Evolutionary conservation across 2,888 invertebrate genomes (phyloP).

Genomic region (Horisme vitalbata): DNA sequence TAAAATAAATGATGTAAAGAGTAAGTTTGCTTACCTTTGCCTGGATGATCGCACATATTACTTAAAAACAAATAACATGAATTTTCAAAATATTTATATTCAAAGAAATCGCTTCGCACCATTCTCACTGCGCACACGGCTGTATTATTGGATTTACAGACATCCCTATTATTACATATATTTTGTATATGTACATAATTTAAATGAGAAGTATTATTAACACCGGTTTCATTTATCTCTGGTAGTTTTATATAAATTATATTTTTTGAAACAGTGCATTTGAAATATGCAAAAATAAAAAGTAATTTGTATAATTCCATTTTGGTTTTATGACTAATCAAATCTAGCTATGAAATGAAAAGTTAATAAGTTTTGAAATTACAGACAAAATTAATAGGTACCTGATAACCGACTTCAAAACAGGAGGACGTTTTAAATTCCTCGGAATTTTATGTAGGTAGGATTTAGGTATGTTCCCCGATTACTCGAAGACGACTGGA

Average conservation of each 20-base stretch:
- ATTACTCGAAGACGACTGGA: too few relatives aligned
- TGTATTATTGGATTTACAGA: slow-evolving; percentile 43
- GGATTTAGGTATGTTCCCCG: too few relatives aligned
- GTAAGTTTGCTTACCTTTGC: slow-evolving; percentile 43
- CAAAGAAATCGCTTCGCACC: slow-evolving; percentile 16
- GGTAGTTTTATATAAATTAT: slow-evolving; percentile 22
- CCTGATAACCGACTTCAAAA: too few relatives aligned
- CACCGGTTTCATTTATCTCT: slow-evolving; percentile 21
- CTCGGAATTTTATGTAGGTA: too few relatives aligned
- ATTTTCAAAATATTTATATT: slow-evolving; percentile 52
- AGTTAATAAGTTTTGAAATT: neutral
- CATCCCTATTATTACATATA: slow-evolving; percentile 40
- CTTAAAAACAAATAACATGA: slow-evolving; percentile 55
- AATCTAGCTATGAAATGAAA: neutral
- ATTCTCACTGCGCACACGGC: slow-evolving; percentile 47
- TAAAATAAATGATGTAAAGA: neutral
- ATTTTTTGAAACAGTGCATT: neutral
- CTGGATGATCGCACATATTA: slow-evolving; percentile 61
- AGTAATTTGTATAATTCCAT: slow-evolving; percentile 2
- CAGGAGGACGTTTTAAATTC: too few relatives aligned
- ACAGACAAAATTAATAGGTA: too few relatives aligned
- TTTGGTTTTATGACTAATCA: slow-evolving; percentile 3
- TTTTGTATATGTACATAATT: slow-evolving; percentile 33
- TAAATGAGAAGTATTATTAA: slow-evolving; percentile 39
- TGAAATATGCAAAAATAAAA: slow-evolving; percentile 9